Evolutionary conservation across 2,888 invertebrate genomes (phyloP).

Genomic region (Neria commutata): DNA sequence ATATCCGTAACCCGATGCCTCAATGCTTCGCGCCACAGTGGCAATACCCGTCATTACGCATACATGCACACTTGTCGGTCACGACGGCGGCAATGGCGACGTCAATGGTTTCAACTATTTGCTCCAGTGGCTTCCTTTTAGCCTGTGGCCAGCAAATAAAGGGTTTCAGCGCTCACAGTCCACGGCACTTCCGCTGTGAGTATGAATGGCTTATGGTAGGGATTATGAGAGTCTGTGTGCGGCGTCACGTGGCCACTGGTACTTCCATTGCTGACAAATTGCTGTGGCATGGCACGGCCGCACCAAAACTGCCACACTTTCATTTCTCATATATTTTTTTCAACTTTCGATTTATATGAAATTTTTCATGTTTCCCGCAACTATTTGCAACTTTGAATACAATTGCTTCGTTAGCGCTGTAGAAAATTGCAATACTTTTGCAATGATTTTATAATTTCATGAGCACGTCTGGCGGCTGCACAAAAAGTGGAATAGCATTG

Average conservation of each 20-base stretch:
- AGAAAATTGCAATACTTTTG: conserved; percentile 31
- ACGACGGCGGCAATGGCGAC: neutral
- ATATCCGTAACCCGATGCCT: too few species aligned
- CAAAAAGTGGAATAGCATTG: conserved; percentile 26
- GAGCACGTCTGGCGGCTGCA: neutral
- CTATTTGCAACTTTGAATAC: conserved; percentile 27
- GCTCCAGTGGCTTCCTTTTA: neutral
- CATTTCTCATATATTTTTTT: neutral
- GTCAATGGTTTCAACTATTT: too few species aligned
- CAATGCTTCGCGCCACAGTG: too few species aligned
- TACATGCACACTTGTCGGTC: neutral
- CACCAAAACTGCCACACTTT: neutral
- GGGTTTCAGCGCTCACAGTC: neutral
- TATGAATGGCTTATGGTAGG: neutral
- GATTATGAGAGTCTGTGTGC: neutral
- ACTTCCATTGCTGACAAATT: conserved; percentile 30
- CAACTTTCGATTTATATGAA: neutral
- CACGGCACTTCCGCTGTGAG: conserved; percentile 11
- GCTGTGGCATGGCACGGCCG: conserved; percentile 25
- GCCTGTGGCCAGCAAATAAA: neutral
- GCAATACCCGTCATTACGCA: neutral
- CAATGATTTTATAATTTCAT: neutral
- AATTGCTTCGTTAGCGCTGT: conserved; percentile 47
- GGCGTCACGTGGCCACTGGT: neutral
- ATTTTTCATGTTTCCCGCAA: neutral